Conservation (phyloP, 2,113 vertebrate genomes). For the Sapajus apella region DNA sequence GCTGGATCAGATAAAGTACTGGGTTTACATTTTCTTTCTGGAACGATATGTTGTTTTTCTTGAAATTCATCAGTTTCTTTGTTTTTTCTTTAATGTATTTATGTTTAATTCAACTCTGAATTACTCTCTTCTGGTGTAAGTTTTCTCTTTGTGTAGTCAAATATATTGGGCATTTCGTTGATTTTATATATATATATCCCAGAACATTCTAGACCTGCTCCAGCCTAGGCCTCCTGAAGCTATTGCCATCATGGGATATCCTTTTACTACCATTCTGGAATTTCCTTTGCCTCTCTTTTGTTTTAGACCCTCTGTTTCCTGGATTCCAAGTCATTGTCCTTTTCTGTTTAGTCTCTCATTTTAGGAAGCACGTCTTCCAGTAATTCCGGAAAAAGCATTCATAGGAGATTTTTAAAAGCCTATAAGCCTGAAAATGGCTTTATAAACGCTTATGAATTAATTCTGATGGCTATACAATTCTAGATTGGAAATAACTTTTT, state of each 20-base stretch:
- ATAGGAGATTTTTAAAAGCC: background rate
- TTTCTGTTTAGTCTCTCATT: background rate
- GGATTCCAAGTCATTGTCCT: slow-evolving; percentile 18
- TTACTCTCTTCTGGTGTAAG: background rate
- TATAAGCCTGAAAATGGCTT: background rate
- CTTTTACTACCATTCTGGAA: background rate
- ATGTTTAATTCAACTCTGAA: background rate
- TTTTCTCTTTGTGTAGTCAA: background rate
- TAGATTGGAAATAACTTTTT: background rate
- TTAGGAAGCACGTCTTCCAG: background rate
- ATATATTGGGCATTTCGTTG: background rate
- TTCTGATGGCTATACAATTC: background rate
- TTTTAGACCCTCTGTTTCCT: slow-evolving; percentile 32
- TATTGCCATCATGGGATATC: background rate
- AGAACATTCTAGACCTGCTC: background rate
- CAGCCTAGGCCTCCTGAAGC: background rate
- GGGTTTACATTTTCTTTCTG: slow-evolving; percentile 1
- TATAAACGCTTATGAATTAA: background rate
- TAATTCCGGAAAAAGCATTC: background rate
- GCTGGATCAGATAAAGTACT: background rate
- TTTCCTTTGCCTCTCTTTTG: slow-evolving; percentile 26
- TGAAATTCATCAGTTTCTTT: background rate
- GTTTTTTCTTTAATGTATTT: background rate
- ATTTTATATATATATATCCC: background rate
- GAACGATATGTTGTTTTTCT: slow-evolving; percentile 28